phyloP scores from a whole-genome alignment of 1,140 invertebrate species.

The Papilio aristodemus region DNA sequence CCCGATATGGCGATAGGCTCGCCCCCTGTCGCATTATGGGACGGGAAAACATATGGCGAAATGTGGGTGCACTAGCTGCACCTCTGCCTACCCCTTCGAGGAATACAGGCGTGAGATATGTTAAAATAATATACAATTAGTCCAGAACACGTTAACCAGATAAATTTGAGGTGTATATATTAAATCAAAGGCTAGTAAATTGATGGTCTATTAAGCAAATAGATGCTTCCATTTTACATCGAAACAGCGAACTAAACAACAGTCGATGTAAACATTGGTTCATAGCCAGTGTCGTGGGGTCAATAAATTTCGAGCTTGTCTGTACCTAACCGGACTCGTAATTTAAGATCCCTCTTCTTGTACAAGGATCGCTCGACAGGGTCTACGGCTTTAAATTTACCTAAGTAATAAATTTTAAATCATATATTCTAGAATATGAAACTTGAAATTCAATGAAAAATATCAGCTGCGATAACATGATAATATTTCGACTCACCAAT shows the following conservation, averaged over 20 bases:
- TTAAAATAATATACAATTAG: too few relatives aligned
- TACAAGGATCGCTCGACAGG: not conserved
- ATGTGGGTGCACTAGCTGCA: too few relatives aligned
- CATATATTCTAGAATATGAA: not conserved
- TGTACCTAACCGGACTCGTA: conserved; percentile 15
- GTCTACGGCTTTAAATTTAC: conserved; percentile 1
- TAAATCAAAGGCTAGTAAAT: conserved; percentile 6
- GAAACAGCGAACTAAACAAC: conserved; percentile 15
- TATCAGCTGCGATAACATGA: too few relatives aligned
- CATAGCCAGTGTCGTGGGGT: conserved; percentile 6
- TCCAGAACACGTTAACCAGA: too few relatives aligned
- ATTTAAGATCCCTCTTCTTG: conserved; percentile 1
- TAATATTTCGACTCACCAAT: too few relatives aligned
- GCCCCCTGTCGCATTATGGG: too few relatives aligned
- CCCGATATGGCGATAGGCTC: too few relatives aligned
- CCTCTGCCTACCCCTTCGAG: too few relatives aligned
- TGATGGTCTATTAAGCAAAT: conserved; percentile 8
- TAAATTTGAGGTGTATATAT: too few relatives aligned
- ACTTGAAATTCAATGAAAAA: not conserved
- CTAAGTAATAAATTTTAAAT: conserved; percentile 8
- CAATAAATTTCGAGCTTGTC: conserved; percentile 14
- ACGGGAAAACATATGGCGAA: too few relatives aligned
- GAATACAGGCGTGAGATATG: too few relatives aligned
- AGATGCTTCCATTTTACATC: conserved; percentile 15
- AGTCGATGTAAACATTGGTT: conserved; percentile 11